Evolutionary conservation across 2,888 invertebrate species (phyloP), one percentile per base, ranked within the genome.

Genomic region (Ophonus ardosiacus): DNA sequence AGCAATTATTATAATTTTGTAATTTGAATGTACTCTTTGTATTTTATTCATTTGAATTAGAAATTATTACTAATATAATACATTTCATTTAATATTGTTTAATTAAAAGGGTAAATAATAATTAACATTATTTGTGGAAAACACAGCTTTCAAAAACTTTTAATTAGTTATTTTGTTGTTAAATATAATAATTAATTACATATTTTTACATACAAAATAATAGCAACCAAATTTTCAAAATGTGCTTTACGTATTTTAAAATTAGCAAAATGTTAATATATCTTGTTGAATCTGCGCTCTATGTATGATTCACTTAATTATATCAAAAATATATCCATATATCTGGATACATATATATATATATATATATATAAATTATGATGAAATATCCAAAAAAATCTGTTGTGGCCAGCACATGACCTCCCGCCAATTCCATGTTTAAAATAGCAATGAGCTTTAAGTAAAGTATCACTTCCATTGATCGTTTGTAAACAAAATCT

Each of bases 111-210:
- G 43, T 43, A 38, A 43, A 68, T 24, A 68, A n/a, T 38, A 24
- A 38, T 68, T 24, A 31, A 68, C 68, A 68, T 68, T 24, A 38
- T 24, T 31, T 24, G 59, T 59, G 59, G 15, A 17, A 59, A 59
- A 59, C 59, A 59, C 18, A 17, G 18, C 10, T 59, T 59, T 17
- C 59, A 59, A 18, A 51, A 59, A 59, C n/a, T 59, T 59, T 59
- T 59, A 59, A 59, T 59, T 59, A 59, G 59, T 59, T 51, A 13
- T 51, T 51, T 13, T 51, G 13, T 51, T 31, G 13, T 51, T 51
- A 13, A 51, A 51, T 51, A 51, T 13, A 51, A 51, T 51, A 51
- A 51, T 51, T 51, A 51, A 51, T 51, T 51, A 51, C 43, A 51
- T 51, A 51, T 51, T 51, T 43, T 51, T 51, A 13, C 8, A 51